Evolutionary conservation across 2,888 invertebrate species (phyloP).

Genomic region (Apodemia arnacis): DNA sequence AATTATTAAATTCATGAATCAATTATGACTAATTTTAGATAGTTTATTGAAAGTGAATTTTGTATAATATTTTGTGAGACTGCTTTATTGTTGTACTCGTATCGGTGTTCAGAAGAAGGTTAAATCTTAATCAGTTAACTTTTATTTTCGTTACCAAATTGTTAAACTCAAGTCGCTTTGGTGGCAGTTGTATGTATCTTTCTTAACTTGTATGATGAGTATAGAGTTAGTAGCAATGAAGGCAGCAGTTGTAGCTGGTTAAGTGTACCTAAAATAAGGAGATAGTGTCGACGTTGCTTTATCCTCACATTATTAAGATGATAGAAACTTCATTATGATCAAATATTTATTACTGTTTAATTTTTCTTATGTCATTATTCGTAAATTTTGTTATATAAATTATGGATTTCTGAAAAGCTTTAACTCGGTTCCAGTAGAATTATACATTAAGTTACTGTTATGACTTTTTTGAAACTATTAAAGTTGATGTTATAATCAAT

Average conservation of each 20-base stretch:
- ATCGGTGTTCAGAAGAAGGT: conserved; percentile 91
- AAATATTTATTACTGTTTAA: conserved; percentile 94
- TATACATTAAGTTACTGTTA: conserved; percentile 94
- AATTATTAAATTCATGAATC: conserved; percentile 92
- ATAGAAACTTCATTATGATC: conserved; percentile 92
- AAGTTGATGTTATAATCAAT: conserved; percentile 94
- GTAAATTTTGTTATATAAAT: conserved; percentile 93
- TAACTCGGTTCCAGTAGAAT: conserved; percentile 94
- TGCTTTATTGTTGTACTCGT: conserved; percentile 94
- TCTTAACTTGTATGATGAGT: conserved; percentile 88
- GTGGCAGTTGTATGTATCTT: conserved; percentile 91
- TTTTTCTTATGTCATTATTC: conserved; percentile 92
- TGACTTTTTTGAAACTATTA: conserved; percentile 92
- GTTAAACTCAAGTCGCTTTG: conserved; percentile 92
- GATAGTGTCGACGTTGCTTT: conserved; percentile 89
- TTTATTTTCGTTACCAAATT: conserved; percentile 94
- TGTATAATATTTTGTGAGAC: conserved; percentile 94
- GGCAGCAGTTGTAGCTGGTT: conserved; percentile 66
- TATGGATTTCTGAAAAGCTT: conserved; percentile 94
- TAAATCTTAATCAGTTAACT: conserved; percentile 91
- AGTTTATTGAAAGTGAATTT: conserved; percentile 92
- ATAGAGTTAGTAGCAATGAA: conserved; percentile 78
- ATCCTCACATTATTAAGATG: conserved; percentile 87
- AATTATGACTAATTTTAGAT: conserved; percentile 92
- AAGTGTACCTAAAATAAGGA: conserved; percentile 71